Percentiles rank a stretch among this genome's conserved stretches.
Evolutionary conservation across 2,797 vertebrate species (phyloP).

Genomic region (Acipenser ruthenus): DNA sequence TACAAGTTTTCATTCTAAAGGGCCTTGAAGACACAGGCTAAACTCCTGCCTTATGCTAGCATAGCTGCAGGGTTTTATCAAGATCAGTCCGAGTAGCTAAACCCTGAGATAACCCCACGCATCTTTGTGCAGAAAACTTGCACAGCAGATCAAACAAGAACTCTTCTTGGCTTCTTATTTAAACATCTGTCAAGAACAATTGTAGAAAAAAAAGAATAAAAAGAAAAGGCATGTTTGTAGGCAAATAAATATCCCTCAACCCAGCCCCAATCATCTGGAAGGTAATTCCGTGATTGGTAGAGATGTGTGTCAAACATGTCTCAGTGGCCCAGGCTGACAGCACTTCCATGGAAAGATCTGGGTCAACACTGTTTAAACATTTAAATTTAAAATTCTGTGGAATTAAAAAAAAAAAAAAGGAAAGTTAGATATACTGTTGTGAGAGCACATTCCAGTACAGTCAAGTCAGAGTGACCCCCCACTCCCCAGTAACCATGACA

Average conservation of each 20-base stretch:
- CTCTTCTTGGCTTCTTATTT: not conserved
- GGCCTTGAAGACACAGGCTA: too few species aligned
- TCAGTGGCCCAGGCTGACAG: not conserved
- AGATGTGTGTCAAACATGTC: slow-evolving; percentile 8
- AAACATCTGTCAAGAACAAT: not conserved
- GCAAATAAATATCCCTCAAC: not conserved
- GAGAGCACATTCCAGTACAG: too few species aligned
- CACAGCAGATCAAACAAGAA: not conserved
- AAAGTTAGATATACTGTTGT: too few species aligned
- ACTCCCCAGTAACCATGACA: too few species aligned
- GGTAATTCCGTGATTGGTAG: slow-evolving; percentile 5
- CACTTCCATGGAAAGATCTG: slow-evolving; percentile 3
- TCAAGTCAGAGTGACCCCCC: too few species aligned
- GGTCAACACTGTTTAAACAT: not conserved
- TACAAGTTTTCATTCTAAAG: too few species aligned
- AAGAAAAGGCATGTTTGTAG: slow-evolving; percentile 1
- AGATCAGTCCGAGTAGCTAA: not conserved
- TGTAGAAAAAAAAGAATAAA: not conserved
- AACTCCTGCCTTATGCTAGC: too few species aligned
- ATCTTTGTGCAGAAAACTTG: not conserved
- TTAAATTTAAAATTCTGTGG: too few species aligned
- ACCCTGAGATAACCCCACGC: not conserved
- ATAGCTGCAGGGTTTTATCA: too few species aligned
- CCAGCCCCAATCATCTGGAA: slow-evolving; percentile 6
- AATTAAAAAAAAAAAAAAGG: too few species aligned